phyloP scores from a whole-genome alignment of 2,113 vertebrate species.

The Colaptes auratus region DNA sequence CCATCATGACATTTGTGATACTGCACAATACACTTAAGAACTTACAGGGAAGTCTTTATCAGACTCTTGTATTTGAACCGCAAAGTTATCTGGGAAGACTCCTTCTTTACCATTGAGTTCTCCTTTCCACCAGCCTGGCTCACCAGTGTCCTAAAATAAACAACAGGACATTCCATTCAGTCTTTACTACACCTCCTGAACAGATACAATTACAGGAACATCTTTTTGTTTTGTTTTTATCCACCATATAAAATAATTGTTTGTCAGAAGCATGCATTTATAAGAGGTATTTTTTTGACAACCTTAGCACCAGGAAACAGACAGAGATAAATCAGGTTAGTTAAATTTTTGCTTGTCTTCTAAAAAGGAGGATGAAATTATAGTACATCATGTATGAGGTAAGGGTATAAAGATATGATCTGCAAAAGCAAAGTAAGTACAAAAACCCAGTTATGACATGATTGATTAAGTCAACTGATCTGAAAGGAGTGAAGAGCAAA shows the following conservation, averaged over 20 bases:
- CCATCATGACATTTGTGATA: not conserved
- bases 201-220: not conserved
- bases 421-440: not conserved
- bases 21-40: not conserved
- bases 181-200: not conserved
- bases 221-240: not conserved
- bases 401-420: not conserved
- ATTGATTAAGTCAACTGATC: not conserved
- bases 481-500: not conserved
- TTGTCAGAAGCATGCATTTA: not conserved
- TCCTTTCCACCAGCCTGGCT: conserved; percentile 94
- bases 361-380: not conserved
- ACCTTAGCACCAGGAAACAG: not conserved
- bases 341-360: not conserved
- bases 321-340: not conserved
- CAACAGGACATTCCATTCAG: not conserved
- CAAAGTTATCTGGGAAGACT: conserved; percentile 94
- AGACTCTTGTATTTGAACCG: conserved; percentile 80
- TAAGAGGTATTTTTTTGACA: not conserved
- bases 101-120: conserved; percentile 89
- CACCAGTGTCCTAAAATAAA: conserved; percentile 88
- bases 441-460: not conserved
- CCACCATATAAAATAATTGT: not conserved
- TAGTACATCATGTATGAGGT: not conserved
- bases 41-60: conserved; percentile 91